Evolutionary conservation across 2,888 invertebrate genomes (phyloP).

Genomic region (Muschampia plurimacula): DNA sequence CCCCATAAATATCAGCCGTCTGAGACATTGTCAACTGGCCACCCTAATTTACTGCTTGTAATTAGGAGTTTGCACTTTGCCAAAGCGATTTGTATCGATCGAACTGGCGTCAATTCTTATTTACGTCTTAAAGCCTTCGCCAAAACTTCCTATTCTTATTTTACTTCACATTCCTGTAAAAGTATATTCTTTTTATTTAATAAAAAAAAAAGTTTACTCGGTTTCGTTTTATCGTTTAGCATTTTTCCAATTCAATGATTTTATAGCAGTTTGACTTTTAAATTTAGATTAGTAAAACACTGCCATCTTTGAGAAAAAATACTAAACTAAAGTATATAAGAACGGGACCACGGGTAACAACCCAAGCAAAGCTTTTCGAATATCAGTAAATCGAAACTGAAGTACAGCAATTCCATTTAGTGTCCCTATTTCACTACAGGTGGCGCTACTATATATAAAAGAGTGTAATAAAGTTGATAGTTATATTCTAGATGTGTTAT

Average conservation of each 20-base stretch:
- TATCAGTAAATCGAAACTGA: neutral
- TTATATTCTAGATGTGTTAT: too few species aligned
- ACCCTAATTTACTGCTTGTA: conserved; percentile 85
- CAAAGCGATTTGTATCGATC: conserved; percentile 85
- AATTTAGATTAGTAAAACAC: neutral
- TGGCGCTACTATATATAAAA: neutral
- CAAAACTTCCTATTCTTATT: conserved; percentile 14
- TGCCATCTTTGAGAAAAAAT: conserved; percentile 7
- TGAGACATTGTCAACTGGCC: conserved; percentile 84
- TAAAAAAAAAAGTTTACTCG: too few species aligned
- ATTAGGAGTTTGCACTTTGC: conserved; percentile 86
- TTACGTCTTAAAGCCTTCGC: conserved; percentile 20
- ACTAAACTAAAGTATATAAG: neutral
- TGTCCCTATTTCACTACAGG: neutral
- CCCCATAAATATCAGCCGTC: conserved; percentile 81
- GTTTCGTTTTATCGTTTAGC: too few species aligned
- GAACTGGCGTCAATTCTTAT: conserved; percentile 44
- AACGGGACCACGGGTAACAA: too few species aligned
- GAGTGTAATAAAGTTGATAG: too few species aligned
- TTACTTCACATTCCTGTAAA: neutral
- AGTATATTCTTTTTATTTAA: too few species aligned
- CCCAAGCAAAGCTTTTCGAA: neutral
- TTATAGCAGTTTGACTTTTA: too few species aligned
- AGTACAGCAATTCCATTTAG: neutral
- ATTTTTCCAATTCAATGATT: too few species aligned